Evolutionary conservation across 2,113 vertebrate species (phyloP).

Genomic region (Corythoichthys intestinalis): DNA sequence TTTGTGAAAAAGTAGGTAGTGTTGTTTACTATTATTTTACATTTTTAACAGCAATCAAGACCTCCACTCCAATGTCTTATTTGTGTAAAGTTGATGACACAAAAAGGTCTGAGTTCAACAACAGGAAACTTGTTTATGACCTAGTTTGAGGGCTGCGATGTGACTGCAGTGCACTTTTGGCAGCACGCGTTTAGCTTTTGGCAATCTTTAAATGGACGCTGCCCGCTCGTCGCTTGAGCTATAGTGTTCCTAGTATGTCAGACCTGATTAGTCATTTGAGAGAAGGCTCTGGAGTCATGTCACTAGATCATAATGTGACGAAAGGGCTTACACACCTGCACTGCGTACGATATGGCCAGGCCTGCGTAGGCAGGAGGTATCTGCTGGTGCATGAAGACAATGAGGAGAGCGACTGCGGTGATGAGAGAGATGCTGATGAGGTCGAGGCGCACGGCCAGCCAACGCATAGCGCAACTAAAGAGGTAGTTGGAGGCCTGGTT

Average conservation of each 20-base stretch:
- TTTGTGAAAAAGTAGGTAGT: no score
- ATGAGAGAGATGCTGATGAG: conserved; percentile 77
- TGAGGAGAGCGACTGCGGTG: conserved; percentile 71
- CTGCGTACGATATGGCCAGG: conserved; percentile 76
- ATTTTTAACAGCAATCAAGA: no score
- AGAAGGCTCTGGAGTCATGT: neutral
- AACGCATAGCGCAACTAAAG: conserved; percentile 77
- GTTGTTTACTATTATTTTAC: no score
- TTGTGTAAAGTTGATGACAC: no score
- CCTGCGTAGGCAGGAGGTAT: conserved; percentile 77
- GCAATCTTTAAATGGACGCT: neutral
- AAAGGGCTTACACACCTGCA: conserved; percentile 66
- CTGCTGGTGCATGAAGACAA: conserved; percentile 77
- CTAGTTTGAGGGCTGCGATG: neutral
- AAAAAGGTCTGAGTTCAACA: no score
- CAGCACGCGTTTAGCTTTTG: neutral
- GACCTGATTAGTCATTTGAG: conserved; percentile 1
- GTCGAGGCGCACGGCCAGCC: conserved; percentile 79
- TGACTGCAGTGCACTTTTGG: neutral
- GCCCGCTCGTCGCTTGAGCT: neutral
- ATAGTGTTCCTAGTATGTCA: neutral
- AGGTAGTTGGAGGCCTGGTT: conserved; percentile 79
- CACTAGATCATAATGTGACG: neutral
- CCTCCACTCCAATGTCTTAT: no score
- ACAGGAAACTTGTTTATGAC: no score